Base-by-base conservation (phyloP, 2,888 invertebrate genomes). In the Nowickia ferox region DNA sequence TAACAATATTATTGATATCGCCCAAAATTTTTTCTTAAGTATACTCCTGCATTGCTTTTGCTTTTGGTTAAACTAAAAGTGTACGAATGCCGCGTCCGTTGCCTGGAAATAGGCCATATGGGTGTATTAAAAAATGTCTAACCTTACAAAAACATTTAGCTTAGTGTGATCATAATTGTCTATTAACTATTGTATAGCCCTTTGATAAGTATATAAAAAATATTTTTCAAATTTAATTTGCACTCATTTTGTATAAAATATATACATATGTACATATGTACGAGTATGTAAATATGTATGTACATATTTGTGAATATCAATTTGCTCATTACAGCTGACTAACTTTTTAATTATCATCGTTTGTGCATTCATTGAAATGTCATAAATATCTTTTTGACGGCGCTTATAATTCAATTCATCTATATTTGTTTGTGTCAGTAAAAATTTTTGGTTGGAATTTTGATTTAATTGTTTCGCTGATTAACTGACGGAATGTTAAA, bases 321-420 rank as follows among this genome's bases (percentile, higher is more conserved):
- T 46, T 19, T 63, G 15, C 53, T 63, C 53, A 63, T 71, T 59
- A 42, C 30, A 71, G 38, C 55, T 71, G 55, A 79, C 72, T 66
- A 66, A 72, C 4, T 74, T 80, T 72, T 74, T 74, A 80, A 74
- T 80, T 66, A 74, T 48, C 65, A 22, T 6, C 22, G 42, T 19
- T 72, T 66, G 44, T 59, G 42, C 57, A 57, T 22, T 9, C 42
- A 44, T 42, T 53, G 30, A 19, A 66, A 3, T 57, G 61, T 15
- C 30, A 48, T 53, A 66, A 83, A 69, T 68, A 30, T n/a, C 9
- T 6, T 40, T 13, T 66, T 65, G 76, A 71, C 65, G 71, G 19
- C 30, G 30, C n/a, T 15, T 44, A 46, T 63, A 75, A 59, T 69
- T 69, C 42, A 55, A 71, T 76, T 63, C 11, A 63, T 44, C 4